Evolutionary conservation across 1,140 invertebrate species (phyloP), one percentile per base, ranked within the genome.

Genomic region (Sesamia nonagrioides): DNA sequence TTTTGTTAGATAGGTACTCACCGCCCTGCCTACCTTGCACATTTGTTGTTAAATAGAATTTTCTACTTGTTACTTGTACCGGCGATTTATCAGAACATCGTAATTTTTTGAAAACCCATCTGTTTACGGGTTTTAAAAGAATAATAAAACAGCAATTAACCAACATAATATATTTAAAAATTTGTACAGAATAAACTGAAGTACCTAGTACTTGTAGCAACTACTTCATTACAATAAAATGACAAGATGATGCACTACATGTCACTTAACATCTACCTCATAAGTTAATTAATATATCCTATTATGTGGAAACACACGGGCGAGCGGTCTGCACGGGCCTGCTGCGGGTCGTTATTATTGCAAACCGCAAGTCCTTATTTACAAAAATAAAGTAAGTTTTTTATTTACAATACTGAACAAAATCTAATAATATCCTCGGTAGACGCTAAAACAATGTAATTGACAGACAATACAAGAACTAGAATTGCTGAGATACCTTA

Each of bases 121-220:
- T n/a, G n/a, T n/a, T n/a, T n/a, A n/a, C n/a, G n/a, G n/a, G n/a
- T n/a, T n/a, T n/a, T n/a, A n/a, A n/a, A 27, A 27, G 27, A 27
- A 27, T 3, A 27, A 1, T 27, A 27, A 58, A 58, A 63, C 58
- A 48, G 33, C 42, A 54, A 50, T 84, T 90, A 90, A 89, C 84
- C 88, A 93, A 92, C 90, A 88, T 92, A 89, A 88, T 91, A 91
- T 93, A 89, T 92, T 91, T 86, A 87, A 87, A 88, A 86, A 88
- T 91, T 92, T 93, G 91, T 92, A 91, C 89, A 93, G 80, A 88
- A 86, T 88, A 88, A 84, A 86, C 61, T 78, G 83, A 82, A 61
- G 48, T 56, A 74, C 42, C 37, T 77, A 90, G 87, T 89, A 89
- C 86, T 87, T 52, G 73, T 82, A 83, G 79, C 77, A 81, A 77